These are phyloP conservation scores for Perdita meconis DNA, from an alignment of 2,888 invertebrate species.

Conservation along the genomic window DNA sequence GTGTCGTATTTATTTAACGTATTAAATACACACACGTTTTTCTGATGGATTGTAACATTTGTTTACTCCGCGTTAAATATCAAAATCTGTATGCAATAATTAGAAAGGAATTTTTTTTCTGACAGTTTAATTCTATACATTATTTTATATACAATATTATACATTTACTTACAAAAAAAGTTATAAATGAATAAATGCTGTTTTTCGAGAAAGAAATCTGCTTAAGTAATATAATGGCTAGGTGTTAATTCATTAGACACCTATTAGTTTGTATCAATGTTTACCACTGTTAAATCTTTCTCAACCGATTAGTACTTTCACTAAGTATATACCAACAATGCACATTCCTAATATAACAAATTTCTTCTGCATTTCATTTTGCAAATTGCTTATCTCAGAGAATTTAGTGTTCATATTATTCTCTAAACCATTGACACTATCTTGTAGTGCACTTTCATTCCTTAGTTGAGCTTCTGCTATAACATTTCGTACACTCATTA, in stretches of 20 bases:
- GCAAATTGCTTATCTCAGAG: too few species aligned
- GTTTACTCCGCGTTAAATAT: background rate
- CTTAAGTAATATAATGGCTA: background rate
- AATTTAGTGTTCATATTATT: too few species aligned
- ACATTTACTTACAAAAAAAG: too few species aligned
- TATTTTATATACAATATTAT: too few species aligned
- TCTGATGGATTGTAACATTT: constrained; percentile 1
- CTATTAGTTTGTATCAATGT: background rate
- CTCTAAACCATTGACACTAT: constrained; percentile 61
- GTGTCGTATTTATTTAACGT: constrained; percentile 42
- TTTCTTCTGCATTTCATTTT: background rate
- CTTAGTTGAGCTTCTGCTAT: constrained; percentile 71
- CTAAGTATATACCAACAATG: background rate
- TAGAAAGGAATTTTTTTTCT: constrained; percentile 1
- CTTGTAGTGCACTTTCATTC: constrained; percentile 72
- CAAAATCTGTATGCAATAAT: constrained; percentile 3
- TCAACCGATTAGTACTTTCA: background rate
- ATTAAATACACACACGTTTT: constrained; percentile 42
- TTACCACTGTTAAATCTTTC: background rate
- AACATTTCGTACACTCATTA: constrained; percentile 72
- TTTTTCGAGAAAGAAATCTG: background rate
- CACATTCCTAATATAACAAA: constrained; percentile 1
- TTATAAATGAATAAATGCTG: background rate
- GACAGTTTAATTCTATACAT: too few species aligned
- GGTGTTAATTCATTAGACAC: background rate